Percentiles rank a stretch among this genome's conserved stretches.
These are phyloP conservation scores for Chrysolina americana DNA, from an alignment of 2,888 invertebrate species.

Conservation along the genomic window DNA sequence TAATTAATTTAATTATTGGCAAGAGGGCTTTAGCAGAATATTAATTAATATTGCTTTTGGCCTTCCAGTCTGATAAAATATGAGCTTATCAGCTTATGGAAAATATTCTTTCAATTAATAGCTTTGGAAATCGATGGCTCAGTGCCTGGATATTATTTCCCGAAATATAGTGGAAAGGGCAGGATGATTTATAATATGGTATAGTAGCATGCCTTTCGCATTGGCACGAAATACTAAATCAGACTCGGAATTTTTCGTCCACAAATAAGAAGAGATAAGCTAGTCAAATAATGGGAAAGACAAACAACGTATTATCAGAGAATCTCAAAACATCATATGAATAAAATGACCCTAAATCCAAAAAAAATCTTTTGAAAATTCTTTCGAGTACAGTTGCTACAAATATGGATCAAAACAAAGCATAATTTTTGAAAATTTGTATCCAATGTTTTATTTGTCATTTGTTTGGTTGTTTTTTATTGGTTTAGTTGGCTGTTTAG, in stretches of 20 bases:
- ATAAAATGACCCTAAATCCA: too few species aligned
- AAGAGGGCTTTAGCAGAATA: conserved; percentile 39
- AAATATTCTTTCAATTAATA: conserved; percentile 44
- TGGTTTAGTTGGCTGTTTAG: too few species aligned
- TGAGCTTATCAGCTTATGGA: conserved; percentile 33
- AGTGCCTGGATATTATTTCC: conserved; percentile 37
- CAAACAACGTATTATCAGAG: too few species aligned
- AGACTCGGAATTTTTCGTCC: neutral
- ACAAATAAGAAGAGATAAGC: too few species aligned
- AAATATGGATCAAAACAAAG: too few species aligned
- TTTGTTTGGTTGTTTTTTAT: too few species aligned
- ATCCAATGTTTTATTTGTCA: too few species aligned
- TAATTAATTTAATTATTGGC: conserved; percentile 47
- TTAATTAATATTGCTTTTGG: conserved; percentile 44
- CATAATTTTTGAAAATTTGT: too few species aligned
- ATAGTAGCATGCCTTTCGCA: neutral
- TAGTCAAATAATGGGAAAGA: too few species aligned
- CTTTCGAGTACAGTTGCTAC: too few species aligned
- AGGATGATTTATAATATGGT: neutral
- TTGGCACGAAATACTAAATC: neutral
- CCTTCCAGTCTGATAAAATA: conserved; percentile 36
- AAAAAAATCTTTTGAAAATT: too few species aligned
- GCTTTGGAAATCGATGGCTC: conserved; percentile 29
- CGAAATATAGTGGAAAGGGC: conserved; percentile 19
- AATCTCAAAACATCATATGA: too few species aligned